Conservation (phyloP, 2,888 invertebrate genomes). For the Lochmaea crataegi region DNA sequence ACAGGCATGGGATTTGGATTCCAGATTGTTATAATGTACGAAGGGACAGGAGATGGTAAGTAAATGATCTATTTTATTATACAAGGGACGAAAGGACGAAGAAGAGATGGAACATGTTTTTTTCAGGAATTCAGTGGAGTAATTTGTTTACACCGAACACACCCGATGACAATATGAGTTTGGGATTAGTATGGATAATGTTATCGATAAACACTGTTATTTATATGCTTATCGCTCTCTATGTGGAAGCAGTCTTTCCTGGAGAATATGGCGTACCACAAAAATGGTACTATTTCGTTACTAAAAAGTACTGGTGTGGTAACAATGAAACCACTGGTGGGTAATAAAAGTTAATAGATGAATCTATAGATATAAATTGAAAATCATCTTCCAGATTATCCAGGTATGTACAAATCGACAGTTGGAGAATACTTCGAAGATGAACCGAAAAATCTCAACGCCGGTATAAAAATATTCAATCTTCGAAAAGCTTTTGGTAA, state of each 20-base stretch:
- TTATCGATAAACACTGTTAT: constrained; percentile 75
- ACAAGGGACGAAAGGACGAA: too few species aligned
- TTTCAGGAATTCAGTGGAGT: constrained; percentile 71
- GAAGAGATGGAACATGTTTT: too few species aligned
- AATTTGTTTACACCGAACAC: constrained; percentile 73
- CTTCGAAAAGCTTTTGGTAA: constrained; percentile 73
- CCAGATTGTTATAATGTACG: constrained; percentile 77
- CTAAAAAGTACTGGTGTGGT: constrained; percentile 69
- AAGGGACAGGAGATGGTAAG: constrained; percentile 76
- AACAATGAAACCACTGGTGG: constrained; percentile 61
- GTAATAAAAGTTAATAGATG: background rate
- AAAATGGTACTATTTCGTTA: constrained; percentile 84
- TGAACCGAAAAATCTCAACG: constrained; percentile 66
- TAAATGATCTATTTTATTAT: too few species aligned
- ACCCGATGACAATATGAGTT: constrained; percentile 75
- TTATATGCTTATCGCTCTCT: constrained; percentile 82
- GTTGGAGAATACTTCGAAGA: constrained; percentile 67
- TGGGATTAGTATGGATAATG: constrained; percentile 79
- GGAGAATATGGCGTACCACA: constrained; percentile 87
- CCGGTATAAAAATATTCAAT: constrained; percentile 69
- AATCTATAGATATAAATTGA: background rate
- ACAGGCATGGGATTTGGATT: constrained; percentile 85
- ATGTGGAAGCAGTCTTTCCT: constrained; percentile 87
- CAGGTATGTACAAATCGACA: constrained; percentile 46
- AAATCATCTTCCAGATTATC: background rate